Base-by-base conservation (phyloP, 1,140 invertebrate species). In the Drosophila busckii region DNA sequence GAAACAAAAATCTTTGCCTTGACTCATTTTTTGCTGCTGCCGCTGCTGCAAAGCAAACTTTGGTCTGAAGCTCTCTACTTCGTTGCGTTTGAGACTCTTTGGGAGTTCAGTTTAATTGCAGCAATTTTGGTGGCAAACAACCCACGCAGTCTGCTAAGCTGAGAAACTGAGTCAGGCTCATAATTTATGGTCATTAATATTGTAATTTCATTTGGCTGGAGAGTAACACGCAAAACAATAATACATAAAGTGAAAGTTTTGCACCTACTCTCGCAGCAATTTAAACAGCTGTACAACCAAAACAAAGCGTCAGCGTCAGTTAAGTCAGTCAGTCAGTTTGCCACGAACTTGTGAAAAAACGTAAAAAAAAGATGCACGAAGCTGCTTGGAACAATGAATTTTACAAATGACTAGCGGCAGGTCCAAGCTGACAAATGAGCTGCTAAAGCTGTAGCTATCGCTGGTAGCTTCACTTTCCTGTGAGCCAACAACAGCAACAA, bases 161-260 rank as follows among this genome's bases (percentile, higher is more conserved):
- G 41, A 22, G 26, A 13, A 41, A 28, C 22, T 46, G 65, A 55
- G 49, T 50, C 49, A 49, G 54, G 29, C 44, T 76, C 53, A 75
- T 70, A 73, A 80, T 80, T 80, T 73, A 80, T 60, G 53, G 69
- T 48, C 75, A 73, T 82, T 82, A 80, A 82, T 73, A 82, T 82
- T 68, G 63, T 73, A 82, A 82, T 80, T 82, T 82, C 68, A 66
- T 62, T 50, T 38, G 23, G 60, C 52, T 32, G 54, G 49, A 58
- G 32, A 59, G n/a, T 80, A 63, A 68, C 73, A 80, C 73, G 73
- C 73, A 82, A 80, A 69, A 80, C 71, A 78, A 76, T 76, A 64
- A 76, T 37, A 61, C 49, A 75, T 75, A 61, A 75, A 80, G 75
- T 80, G 75, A 80, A 80, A 80, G 75, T 80, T 80, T 80, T 78